Evolutionary conservation across 2,113 vertebrate genomes (phyloP).

Genomic region (Propithecus coquereli): DNA sequence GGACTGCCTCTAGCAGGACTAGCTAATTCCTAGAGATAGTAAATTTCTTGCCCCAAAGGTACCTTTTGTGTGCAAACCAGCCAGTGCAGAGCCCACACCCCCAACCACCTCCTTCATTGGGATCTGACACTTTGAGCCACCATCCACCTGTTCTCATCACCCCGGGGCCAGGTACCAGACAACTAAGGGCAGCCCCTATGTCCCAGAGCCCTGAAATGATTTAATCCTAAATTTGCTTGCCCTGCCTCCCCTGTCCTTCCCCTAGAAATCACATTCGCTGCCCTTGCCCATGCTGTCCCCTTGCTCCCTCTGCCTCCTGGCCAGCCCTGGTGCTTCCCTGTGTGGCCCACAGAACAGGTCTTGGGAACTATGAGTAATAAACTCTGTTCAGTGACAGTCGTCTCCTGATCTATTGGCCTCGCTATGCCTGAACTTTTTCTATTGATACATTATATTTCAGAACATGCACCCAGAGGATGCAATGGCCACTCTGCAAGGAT

Average conservation of each 20-base stretch:
- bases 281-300: neutral
- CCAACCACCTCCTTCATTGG: neutral
- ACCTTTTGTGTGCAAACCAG: neutral
- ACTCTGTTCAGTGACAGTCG: neutral
- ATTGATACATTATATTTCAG: neutral
- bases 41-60: no score
- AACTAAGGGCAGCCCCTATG: no score
- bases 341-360: neutral
- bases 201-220: neutral
- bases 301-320: neutral
- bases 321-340: neutral
- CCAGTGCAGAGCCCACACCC: neutral
- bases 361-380: neutral
- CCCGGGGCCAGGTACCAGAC: neutral
- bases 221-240: neutral
- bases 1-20: neutral
- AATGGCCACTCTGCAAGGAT: neutral
- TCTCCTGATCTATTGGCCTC: neutral
- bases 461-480: neutral
- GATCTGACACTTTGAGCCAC: neutral
- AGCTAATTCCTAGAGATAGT: neutral
- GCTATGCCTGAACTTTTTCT: neutral
- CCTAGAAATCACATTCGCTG: neutral
- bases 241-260: neutral
- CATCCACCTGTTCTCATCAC: neutral